Base-by-base conservation (phyloP, 30 jellyfish, hydroid and myxozoan species). In the Hydractinia symbiolongicarpus region DNA sequence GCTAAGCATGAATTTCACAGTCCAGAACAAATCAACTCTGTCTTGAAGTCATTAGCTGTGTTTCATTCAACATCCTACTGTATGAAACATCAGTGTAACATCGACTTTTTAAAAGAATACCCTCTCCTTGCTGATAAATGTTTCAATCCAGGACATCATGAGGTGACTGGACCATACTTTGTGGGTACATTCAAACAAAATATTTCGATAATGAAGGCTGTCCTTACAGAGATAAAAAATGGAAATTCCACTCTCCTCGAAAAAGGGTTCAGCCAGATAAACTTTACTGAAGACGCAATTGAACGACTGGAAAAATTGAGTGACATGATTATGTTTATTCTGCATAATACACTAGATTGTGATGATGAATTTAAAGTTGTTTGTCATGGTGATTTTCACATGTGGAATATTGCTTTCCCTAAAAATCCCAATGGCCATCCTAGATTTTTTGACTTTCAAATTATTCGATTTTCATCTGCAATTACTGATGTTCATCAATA, bases 381-480 rank as follows among this genome's bases (percentile, higher is more conserved):
- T 6, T 20, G 60, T 50, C 80, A 71, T 5, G 80, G 80, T 20
- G 80, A 71, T 19, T 71, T 71, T 71, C 80, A 71, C 61, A 71
- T 71, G 80, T 71, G 80, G 80, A 71, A 71, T 71, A 4, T 71
- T 20, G 80, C 80, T 19, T 71, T 71, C n/a, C 17, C 68, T 71
- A 71, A 71, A 9, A 53, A 71, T 20, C 1, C 14, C 21, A 11
- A 71, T 1, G 51, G 9, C 11, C 4, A n/a, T 20, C 61, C 56
- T 14, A 71, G 51, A 53, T 71, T 71, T 50, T 71, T 71, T 71
- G 80, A 71, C 54, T 71, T 71, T 50, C 80, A 71, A 71, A 20
- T 19, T 7, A 20, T 71, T 20, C 80, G 80, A 19, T 20, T 14
- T 7, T 19, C 80, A 71, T 71, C 80, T 7, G 80, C 61, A 8